Percentiles rank a stretch among this genome's conserved stretches.
phyloP scores from a whole-genome alignment of 1,140 invertebrate species.

The Drosophila ficusphila region DNA sequence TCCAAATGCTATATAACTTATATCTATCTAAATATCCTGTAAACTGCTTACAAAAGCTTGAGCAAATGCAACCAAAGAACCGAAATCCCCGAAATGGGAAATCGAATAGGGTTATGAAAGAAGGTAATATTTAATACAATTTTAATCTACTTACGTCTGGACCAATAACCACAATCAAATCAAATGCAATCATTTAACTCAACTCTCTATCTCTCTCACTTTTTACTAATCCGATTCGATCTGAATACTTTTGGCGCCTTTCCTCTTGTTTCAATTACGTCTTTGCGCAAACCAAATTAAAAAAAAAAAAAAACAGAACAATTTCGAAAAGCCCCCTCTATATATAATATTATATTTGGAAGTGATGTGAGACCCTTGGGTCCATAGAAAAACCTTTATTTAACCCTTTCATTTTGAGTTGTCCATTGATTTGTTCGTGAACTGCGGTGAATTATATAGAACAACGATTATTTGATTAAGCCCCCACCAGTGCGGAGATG shows the following conservation, averaged over 20 bases:
- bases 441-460: constrained; percentile 60
- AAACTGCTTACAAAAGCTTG: constrained; percentile 45
- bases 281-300: constrained; percentile 29
- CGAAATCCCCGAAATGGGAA: constrained; percentile 3
- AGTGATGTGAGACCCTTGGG: constrained; percentile 21
- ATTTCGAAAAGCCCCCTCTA: constrained; percentile 31
- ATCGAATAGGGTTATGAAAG: constrained; percentile 17
- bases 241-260: constrained; percentile 58
- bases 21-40: constrained; percentile 21
- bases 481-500: constrained; percentile 25
- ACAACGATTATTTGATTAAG: constrained; percentile 32
- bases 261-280: constrained; percentile 37
- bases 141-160: constrained; percentile 36
- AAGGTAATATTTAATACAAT: constrained; percentile 63
- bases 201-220: constrained; percentile 44
- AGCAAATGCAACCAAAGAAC: constrained; percentile 31
- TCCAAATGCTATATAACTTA: constrained; percentile 36
- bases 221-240: constrained; percentile 30
- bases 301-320: constrained; percentile 19
- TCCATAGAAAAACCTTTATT: not conserved
- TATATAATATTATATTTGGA: constrained; percentile 44
- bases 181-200: constrained; percentile 48
- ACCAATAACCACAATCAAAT: constrained; percentile 43
- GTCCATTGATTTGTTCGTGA: constrained; percentile 45
- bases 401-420: constrained; percentile 37